Evolutionary conservation across 2,113 vertebrate genomes (phyloP).

Genomic region (Hemicordylus capensis): DNA sequence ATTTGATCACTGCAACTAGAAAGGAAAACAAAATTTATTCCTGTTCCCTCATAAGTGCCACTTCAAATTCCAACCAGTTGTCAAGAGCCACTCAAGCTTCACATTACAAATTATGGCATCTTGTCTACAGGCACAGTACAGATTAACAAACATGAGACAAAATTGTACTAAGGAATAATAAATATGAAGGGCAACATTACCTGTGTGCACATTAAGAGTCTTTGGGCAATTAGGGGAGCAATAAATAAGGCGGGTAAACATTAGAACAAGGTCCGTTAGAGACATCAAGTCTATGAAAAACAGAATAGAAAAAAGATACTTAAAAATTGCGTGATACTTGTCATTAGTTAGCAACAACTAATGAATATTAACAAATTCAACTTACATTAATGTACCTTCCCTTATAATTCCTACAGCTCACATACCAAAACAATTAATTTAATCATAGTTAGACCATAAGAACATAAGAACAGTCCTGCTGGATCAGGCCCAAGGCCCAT

Average conservation of each 20-base stretch:
- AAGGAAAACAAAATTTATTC: background rate
- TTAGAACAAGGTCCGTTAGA: constrained; percentile 84
- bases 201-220: constrained; percentile 71
- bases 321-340: background rate
- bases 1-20: background rate
- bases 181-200: constrained; percentile 69
- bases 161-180: background rate
- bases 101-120: background rate
- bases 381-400: background rate
- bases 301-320: background rate
- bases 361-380: background rate
- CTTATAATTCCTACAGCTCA: background rate
- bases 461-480: too few relatives aligned
- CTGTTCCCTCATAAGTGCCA: background rate
- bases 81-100: background rate
- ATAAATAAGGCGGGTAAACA: constrained; percentile 86
- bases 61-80: background rate
- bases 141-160: background rate
- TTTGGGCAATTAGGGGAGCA: constrained; percentile 79
- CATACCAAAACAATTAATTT: background rate
- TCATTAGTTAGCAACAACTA: background rate
- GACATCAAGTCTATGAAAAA: constrained; percentile 77
- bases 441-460: background rate
- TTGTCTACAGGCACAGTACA: background rate
- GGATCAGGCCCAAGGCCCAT: too few relatives aligned